phyloP scores from a whole-genome alignment of 2,113 vertebrate genomes.

The Dromiciops gliroides region DNA sequence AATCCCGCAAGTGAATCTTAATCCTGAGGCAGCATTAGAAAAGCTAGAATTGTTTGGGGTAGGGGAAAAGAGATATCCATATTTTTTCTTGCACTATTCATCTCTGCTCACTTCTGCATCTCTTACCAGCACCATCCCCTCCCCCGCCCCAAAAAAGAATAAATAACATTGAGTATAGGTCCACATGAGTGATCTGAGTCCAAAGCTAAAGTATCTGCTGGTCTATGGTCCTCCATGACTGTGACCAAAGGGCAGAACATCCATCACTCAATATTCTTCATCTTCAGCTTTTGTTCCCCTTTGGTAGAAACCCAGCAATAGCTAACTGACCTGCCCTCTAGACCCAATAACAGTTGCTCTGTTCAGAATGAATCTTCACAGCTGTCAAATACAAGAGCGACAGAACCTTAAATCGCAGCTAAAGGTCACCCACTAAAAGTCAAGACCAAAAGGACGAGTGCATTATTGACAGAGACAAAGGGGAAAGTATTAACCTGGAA shows the following conservation, averaged over 20 bases:
- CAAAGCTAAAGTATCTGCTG: neutral
- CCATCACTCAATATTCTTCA: neutral
- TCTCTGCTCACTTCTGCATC: neutral
- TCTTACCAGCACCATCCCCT: neutral
- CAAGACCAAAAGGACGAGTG: neutral
- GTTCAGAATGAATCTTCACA: neutral
- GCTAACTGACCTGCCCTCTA: neutral
- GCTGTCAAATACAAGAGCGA: neutral
- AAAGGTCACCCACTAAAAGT: slow-evolving; percentile 6
- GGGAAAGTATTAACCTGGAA: neutral
- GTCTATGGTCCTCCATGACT: neutral
- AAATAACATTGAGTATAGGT: neutral
- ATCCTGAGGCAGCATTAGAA: neutral
- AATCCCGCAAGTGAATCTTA: neutral
- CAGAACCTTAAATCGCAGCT: neutral
- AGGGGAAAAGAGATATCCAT: neutral
- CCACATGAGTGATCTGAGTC: neutral
- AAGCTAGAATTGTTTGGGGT: neutral
- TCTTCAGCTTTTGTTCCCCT: neutral
- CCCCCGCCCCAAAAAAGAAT: neutral
- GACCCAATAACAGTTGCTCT: neutral
- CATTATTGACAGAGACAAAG: slow-evolving; percentile 1
- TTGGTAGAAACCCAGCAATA: neutral
- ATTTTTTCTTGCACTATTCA: neutral
- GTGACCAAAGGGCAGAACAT: neutral